Percentiles rank a stretch among this genome's conserved stretches.
phyloP scores from a whole-genome alignment of 2,888 invertebrate species.

The Tenthredo mesomela region DNA sequence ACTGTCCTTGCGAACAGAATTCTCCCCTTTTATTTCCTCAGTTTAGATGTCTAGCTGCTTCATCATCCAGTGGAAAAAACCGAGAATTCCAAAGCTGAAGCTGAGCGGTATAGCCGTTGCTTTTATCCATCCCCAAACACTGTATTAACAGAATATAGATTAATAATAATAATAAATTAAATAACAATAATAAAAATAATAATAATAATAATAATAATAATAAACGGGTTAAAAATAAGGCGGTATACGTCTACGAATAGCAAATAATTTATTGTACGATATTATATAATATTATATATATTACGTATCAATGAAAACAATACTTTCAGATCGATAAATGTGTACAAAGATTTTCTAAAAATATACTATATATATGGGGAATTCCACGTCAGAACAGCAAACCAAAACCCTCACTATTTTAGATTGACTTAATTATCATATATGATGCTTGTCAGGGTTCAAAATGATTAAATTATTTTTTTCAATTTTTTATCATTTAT shows the following conservation, averaged over 20 bases:
- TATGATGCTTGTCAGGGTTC: no score
- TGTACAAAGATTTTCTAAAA: constrained; percentile 44
- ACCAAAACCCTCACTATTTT: no score
- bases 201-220: neutral
- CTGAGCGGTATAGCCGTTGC: constrained; percentile 89
- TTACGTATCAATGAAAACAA: constrained; percentile 38
- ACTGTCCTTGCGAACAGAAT: neutral
- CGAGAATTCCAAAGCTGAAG: constrained; percentile 88
- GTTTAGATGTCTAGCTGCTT: constrained; percentile 82
- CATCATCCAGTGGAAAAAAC: constrained; percentile 90
- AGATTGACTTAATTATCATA: no score
- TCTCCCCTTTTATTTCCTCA: neutral
- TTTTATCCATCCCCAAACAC: constrained; percentile 88
- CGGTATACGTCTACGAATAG: constrained; percentile 43
- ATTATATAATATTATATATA: neutral
- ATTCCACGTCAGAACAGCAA: no score
- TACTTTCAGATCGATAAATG: constrained; percentile 39
- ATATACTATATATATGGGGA: neutral
- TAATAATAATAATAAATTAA: neutral
- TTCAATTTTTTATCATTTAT: no score
- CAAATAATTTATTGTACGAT: constrained; percentile 50
- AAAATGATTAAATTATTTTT: no score
- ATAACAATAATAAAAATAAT: neutral
- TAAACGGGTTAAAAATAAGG: constrained; percentile 27
- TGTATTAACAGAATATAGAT: constrained; percentile 78